phyloP scores from a whole-genome alignment of 2,888 invertebrate species.

The Calameuta idolon region DNA sequence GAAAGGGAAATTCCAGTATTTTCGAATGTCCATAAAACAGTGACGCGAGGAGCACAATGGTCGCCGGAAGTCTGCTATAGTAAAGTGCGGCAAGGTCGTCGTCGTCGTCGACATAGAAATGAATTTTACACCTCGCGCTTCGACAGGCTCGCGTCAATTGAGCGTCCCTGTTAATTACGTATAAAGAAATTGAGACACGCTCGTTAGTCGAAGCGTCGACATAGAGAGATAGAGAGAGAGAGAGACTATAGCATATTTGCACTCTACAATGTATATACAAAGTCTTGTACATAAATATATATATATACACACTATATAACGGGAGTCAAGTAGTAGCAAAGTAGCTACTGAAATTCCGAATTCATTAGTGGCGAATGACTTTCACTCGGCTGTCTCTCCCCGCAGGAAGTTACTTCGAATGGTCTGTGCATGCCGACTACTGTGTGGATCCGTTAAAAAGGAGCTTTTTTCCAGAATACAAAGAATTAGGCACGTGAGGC shows the following conservation, averaged over 20 bases:
- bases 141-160: neutral
- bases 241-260: neutral
- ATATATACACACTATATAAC: no score
- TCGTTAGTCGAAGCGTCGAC: neutral
- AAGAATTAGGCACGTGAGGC: neutral
- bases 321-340: conserved; percentile 37
- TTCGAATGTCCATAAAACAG: neutral
- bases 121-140: neutral
- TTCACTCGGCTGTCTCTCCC: conserved; percentile 30
- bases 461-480: neutral
- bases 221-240: neutral
- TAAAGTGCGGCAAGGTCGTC: neutral
- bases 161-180: neutral
- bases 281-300: neutral
- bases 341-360: conserved; percentile 30
- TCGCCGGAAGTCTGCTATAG: neutral
- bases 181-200: neutral
- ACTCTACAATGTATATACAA: neutral
- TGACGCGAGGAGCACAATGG: neutral
- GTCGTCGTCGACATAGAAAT: neutral
- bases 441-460: neutral
- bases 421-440: neutral
- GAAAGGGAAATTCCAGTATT: neutral
- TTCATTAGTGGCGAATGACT: conserved; percentile 34
- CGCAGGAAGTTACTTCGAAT: neutral